Evolutionary conservation across 2,113 vertebrate genomes (phyloP).

Genomic region (Paramormyrops kingsleyae): DNA sequence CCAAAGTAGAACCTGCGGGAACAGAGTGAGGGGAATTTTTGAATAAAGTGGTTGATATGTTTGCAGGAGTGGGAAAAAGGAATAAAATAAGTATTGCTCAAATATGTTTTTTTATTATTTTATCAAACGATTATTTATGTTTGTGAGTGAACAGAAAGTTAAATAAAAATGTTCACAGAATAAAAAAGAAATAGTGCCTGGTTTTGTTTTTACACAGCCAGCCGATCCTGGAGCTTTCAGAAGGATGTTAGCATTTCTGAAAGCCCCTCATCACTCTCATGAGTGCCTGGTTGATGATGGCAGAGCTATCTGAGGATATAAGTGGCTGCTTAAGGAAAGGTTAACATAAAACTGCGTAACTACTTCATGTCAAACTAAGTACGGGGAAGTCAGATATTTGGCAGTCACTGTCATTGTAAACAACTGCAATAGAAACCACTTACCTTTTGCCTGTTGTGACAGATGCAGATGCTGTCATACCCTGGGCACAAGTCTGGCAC

Average conservation of each 20-base stretch:
- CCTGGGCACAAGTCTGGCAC: not conserved
- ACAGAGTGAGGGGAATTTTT: not conserved
- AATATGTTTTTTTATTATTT: not conserved
- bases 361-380: not conserved
- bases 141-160: not conserved
- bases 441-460: not conserved
- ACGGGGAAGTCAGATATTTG: not conserved
- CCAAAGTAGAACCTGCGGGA: not conserved
- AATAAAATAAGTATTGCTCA: not conserved
- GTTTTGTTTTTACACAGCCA: not conserved
- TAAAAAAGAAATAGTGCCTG: not conserved
- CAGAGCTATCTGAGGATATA: not conserved
- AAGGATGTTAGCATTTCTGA: not conserved
- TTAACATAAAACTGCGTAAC: not conserved
- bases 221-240: not conserved
- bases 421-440: not conserved
- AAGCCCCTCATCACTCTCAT: not conserved
- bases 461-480: not conserved
- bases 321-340: not conserved
- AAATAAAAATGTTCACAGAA: not conserved
- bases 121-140: not conserved
- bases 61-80: not conserved
- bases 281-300: not conserved
- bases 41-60: not conserved
- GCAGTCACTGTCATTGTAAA: not conserved